Base-by-base conservation (phyloP, 2,888 invertebrate genomes). In the Auanema freiburgensis region DNA sequence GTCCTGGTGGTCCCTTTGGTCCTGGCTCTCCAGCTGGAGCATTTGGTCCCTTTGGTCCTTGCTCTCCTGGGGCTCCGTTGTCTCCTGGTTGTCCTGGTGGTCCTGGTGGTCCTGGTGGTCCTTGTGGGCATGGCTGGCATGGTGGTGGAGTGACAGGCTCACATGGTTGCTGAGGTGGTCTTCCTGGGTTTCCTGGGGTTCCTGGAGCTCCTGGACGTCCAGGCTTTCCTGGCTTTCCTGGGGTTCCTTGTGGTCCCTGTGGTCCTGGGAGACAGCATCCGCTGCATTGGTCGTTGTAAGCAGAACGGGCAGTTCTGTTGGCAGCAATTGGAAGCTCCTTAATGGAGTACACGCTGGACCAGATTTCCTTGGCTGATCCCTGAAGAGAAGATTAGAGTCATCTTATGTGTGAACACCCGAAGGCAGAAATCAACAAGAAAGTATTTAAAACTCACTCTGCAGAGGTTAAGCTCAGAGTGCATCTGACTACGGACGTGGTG, bases 241-340 rank as follows among this genome's bases (percentile, higher is more conserved):
- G 76, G 16, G 67, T 71, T 70, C 72, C 76, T 50, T 61, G 61
- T 53, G 71, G 74, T 57, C 74, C 76, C 65, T 69, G 74, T 63
- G 76, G 76, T 66, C 76, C 76, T 62, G 76, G 76, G 50, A 76
- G 71, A 63, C 76, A 76, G 67, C 76, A 76, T 44, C 76, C 76
- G 50, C 70, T 66, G 72, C 76, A 76, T 65, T 74, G 74, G 55
- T 76, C 76, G 57, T 71, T 66, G 72, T 70, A 69, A 49, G 71
- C 63, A 44, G 59, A 67, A 62, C 69, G 64, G 25, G 63, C 69
- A 65, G 76, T 76, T 63, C 76, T 64, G 72, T 76, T 76, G 58
- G 67, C 70, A 67, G 60, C 63, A 23, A 74, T 25, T 57, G 72
- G 75, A 12, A 74, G 66, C 64, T 74, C 73, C 62, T 70, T 69